Percentiles rank a stretch among this genome's conserved stretches.
Evolutionary conservation across 2,888 invertebrate genomes (phyloP).

Genomic region (Lepidochrysops patricia): DNA sequence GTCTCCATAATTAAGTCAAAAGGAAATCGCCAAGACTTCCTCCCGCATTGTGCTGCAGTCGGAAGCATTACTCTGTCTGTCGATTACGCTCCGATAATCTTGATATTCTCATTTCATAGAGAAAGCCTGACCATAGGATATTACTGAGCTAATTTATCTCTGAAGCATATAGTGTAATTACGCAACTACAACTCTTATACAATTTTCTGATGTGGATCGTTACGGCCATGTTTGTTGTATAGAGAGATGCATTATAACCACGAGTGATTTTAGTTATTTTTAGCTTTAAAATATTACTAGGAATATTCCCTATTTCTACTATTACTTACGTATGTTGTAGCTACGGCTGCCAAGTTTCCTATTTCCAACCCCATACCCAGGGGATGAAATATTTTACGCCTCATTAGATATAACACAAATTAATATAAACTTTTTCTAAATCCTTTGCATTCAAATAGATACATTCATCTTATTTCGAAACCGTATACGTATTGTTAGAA

Average conservation of each 20-base stretch:
- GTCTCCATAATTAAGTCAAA: background rate
- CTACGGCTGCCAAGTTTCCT: too few species aligned
- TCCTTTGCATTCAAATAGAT: too few species aligned
- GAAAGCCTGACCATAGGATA: constrained; percentile 45
- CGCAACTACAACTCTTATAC: constrained; percentile 4
- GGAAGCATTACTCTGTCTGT: constrained; percentile 52
- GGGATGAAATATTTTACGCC: too few species aligned
- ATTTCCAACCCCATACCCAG: too few species aligned
- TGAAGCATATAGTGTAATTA: background rate
- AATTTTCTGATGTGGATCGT: background rate
- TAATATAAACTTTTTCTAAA: too few species aligned
- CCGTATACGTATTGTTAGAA: too few species aligned
- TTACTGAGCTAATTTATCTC: constrained; percentile 22
- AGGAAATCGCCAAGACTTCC: constrained; percentile 39
- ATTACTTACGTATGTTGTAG: too few species aligned
- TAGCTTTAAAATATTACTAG: background rate
- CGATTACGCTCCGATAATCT: constrained; percentile 57
- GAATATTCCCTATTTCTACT: background rate
- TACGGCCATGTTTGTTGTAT: background rate
- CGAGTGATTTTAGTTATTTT: background rate
- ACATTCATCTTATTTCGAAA: background rate
- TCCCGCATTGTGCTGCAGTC: constrained; percentile 34
- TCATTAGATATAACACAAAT: too few species aligned
- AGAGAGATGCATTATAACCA: background rate
- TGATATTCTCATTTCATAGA: constrained; percentile 49